phyloP scores from a whole-genome alignment of 2,888 invertebrate species.

The Erebia aethiops region DNA sequence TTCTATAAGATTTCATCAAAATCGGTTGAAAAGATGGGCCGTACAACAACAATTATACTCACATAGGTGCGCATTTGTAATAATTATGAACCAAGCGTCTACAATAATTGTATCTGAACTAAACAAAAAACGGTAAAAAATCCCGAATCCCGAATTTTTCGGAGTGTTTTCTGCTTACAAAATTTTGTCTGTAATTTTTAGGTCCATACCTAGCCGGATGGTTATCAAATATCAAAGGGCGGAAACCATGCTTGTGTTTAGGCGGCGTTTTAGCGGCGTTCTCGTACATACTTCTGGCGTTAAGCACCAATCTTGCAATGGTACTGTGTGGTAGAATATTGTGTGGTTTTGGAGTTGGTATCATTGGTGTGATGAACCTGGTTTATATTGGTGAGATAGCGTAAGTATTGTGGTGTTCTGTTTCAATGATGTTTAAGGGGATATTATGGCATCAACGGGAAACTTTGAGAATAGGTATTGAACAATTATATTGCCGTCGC shows the following conservation, averaged over 20 bases:
- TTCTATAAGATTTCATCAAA: no score
- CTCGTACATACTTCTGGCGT: constrained; percentile 15
- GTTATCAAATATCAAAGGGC: constrained; percentile 30
- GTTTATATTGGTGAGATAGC: constrained; percentile 32
- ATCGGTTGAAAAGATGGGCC: no score
- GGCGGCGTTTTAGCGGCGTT: constrained; percentile 14
- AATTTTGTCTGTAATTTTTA: constrained; percentile 39
- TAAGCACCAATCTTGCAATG: constrained; percentile 17
- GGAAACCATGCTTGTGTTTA: constrained; percentile 24
- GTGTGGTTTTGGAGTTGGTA: constrained; percentile 20
- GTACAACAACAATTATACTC: no score
- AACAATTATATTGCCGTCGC: no score
- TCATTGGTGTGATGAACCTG: constrained; percentile 28
- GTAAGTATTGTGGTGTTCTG: constrained; percentile 18
- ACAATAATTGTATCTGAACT: no score
- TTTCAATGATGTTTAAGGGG: not conserved
- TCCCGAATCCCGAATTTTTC: no score
- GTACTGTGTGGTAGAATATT: constrained; percentile 24
- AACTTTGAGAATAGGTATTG: no score
- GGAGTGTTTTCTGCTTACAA: no score
- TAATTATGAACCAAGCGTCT: no score
- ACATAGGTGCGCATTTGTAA: no score
- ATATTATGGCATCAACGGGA: no score
- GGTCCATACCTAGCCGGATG: constrained; percentile 41
- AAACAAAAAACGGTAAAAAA: no score